phyloP scores from a whole-genome alignment of 2,888 invertebrate species.

The Hirtodrosophila alboralis region DNA sequence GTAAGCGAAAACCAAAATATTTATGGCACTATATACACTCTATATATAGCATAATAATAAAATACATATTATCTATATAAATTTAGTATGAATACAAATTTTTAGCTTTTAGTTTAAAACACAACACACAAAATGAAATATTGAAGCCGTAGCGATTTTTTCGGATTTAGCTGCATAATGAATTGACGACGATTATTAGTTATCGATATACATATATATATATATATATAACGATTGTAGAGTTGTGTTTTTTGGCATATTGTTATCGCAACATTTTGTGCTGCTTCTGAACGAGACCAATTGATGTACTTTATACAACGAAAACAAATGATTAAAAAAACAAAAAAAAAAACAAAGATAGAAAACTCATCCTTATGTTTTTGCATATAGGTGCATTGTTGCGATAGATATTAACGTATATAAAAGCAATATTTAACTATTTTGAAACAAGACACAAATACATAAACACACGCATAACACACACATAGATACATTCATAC shows the following conservation, averaged over 20 bases:
- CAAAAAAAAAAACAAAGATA: constrained; percentile 11
- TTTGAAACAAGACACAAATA: constrained; percentile 39
- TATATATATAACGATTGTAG: constrained; percentile 58
- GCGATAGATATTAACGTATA: constrained; percentile 55
- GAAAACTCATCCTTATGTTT: constrained; percentile 74
- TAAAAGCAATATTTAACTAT: constrained; percentile 64
- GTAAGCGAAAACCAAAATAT: constrained; percentile 60
- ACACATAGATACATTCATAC: constrained; percentile 26
- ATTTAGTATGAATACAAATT: constrained; percentile 42
- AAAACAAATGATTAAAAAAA: constrained; percentile 40
- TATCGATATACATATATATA: constrained; percentile 59
- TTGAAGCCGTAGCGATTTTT: constrained; percentile 74
- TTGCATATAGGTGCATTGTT: constrained; percentile 76
- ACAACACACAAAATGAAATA: constrained; percentile 22
- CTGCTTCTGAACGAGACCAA: constrained; percentile 79
- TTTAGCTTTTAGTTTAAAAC: constrained; percentile 61
- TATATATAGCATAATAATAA: constrained; percentile 44
- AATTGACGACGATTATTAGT: constrained; percentile 72
- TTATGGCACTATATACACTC: constrained; percentile 74
- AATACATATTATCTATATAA: constrained; percentile 28
- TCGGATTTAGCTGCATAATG: constrained; percentile 74
- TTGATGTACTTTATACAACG: constrained; percentile 80
- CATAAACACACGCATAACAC: constrained; percentile 38
- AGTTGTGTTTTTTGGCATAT: constrained; percentile 73
- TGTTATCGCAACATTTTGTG: constrained; percentile 78